Base-by-base conservation (phyloP, 2,797 vertebrate genomes). In the Eremophila alpestris region DNA sequence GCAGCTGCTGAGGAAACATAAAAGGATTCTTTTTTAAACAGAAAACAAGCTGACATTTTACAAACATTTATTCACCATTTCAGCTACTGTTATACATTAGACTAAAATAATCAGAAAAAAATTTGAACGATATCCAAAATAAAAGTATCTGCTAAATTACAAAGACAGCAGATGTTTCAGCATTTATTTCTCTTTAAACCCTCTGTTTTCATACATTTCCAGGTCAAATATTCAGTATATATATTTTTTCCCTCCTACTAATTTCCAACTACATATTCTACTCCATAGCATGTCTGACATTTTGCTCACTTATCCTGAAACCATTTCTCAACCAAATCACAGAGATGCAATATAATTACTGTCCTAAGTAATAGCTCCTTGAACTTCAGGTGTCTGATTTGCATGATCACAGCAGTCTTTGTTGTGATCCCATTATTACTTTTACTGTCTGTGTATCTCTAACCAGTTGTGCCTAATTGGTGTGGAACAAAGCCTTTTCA, bases 141-240 rank as follows among this genome's bases (percentile, higher is more conserved):
- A 92, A 93, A 83, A 94, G 43, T 80, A 70, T 83, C 81, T 87
- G 48, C 75, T 86, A 90, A 90, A 91, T 85, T 79, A 84, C 78
- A 95, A 90, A 93, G 93, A 68, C 49, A 95, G 83, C 95, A 96
- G 92, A 95, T 95, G 92, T 88, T 93, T 89, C 68, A 90, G 54
- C 38, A 77, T 95, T 75, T 96, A 83, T 94, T 96, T 91, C 26
- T 67, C 60, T 89, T 88, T 90, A 80, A 96, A 51, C 7, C 6
- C 21, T 52, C 40, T 56, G 20, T 65, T 92, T 95, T 92, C 54
- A 68, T 60, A 70, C 16, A 63, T 87, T 95, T 95, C 65, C 74
- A 83, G 75, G 68, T 82, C 80, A 90, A 78, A 91, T 19, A 91
- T 73, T 75, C 46, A 63, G 13, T 64, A 36, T 8, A 27, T 54